Conservation (phyloP, 1,140 invertebrate genomes). For the Aculops lycopersici region DNA sequence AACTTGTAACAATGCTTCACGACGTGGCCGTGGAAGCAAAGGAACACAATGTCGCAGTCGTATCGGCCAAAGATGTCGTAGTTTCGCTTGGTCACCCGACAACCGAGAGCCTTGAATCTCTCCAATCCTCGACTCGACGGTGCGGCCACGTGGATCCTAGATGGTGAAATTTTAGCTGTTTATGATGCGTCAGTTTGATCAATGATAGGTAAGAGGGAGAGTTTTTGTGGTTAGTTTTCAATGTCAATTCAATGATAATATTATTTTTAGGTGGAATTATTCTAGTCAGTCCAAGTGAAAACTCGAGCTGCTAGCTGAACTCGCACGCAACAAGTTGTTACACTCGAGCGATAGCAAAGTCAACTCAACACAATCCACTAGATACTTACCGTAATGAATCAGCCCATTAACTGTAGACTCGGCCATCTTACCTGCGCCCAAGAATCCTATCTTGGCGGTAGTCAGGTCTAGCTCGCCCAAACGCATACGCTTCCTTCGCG, state of each 20-base stretch:
- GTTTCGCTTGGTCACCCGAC: slow-evolving; percentile 4
- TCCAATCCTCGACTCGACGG: slow-evolving; percentile 4
- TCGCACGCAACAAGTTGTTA: too few species aligned
- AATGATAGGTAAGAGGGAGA: too few species aligned
- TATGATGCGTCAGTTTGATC: too few species aligned
- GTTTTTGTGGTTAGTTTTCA: too few species aligned
- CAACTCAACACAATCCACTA: background rate
- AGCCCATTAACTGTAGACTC: slow-evolving; percentile 6
- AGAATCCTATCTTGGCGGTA: slow-evolving; percentile 7
- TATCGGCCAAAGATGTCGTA: slow-evolving; percentile 5
- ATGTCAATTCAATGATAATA: too few species aligned
- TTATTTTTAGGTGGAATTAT: too few species aligned
- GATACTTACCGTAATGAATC: slow-evolving; percentile 3
- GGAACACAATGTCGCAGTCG: slow-evolving; percentile 7
- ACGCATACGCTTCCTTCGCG: background rate
- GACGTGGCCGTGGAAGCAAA: slow-evolving; percentile 3
- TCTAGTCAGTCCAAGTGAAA: too few species aligned
- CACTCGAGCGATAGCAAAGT: too few species aligned
- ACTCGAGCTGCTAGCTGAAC: too few species aligned
- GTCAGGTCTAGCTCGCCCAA: slow-evolving; percentile 1
- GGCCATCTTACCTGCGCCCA: slow-evolving; percentile 9
- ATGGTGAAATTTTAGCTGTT: slow-evolving; percentile 7
- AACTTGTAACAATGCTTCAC: slow-evolving; percentile 3
- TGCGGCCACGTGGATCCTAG: slow-evolving; percentile 4
- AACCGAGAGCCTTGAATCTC: slow-evolving; percentile 3